Percentiles rank a stretch among this genome's conserved stretches.
Conservation (phyloP, 2,797 vertebrate species). For the Rhinoraja longicauda region DNA sequence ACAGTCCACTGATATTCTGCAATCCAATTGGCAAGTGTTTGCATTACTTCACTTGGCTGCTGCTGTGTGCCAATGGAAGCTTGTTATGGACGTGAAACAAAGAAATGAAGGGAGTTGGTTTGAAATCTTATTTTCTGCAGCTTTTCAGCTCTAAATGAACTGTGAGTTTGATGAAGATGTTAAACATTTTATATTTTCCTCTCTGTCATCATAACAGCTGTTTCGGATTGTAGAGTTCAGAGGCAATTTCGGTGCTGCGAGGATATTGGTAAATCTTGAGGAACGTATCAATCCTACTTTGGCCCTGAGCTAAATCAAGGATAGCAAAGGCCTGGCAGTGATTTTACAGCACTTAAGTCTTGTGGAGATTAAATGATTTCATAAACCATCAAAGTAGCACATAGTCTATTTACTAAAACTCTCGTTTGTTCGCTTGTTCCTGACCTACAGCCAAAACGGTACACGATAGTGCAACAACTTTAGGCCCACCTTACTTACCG, state of each 20-base stretch:
- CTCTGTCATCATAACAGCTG: background rate
- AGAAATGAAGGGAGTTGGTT: background rate
- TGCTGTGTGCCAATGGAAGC: slow-evolving; percentile 39
- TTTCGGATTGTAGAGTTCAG: background rate
- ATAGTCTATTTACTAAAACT: no score
- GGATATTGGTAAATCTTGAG: background rate
- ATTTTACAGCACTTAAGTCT: background rate
- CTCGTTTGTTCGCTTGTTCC: no score
- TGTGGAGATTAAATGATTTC: slow-evolving; percentile 14
- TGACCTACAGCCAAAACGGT: no score
- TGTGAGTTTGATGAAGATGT: slow-evolving; percentile 18
- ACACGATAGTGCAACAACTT: no score
- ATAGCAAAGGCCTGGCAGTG: background rate
- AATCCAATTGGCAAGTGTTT: background rate
- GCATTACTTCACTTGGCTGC: slow-evolving; percentile 34
- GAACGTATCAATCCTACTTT: background rate
- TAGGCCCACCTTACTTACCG: no score
- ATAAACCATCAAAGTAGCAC: background rate
- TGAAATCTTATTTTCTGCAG: slow-evolving; percentile 25
- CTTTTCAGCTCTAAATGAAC: background rate
- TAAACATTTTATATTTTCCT: background rate
- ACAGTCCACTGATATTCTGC: background rate
- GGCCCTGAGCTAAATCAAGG: background rate
- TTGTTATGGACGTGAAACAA: slow-evolving; percentile 40
- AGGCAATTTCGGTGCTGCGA: background rate